phyloP scores from a whole-genome alignment of 2,113 vertebrate genomes.

The Antechinus flavipes region DNA sequence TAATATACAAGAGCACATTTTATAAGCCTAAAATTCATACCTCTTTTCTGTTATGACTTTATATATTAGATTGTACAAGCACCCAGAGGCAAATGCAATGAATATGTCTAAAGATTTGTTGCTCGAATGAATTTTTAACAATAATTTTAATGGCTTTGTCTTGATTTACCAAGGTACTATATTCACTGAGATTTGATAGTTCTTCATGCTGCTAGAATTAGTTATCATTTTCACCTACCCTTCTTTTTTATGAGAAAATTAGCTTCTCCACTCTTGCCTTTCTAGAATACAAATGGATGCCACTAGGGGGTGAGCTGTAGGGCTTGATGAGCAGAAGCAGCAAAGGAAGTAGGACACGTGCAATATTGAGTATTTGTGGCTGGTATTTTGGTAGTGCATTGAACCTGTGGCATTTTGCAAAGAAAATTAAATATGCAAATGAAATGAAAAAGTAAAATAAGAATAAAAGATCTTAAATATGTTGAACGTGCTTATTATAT shows the following conservation, averaged over 20 bases:
- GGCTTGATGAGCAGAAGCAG: neutral
- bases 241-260: constrained; percentile 71
- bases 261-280: constrained; percentile 32
- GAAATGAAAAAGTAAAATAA: constrained; percentile 19
- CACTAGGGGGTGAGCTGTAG: constrained; percentile 47
- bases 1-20: constrained; percentile 52
- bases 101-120: constrained; percentile 66
- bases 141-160: constrained; percentile 63
- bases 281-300: neutral
- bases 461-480: constrained; percentile 27
- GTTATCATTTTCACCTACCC: constrained; percentile 47
- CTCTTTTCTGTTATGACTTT: constrained; percentile 51
- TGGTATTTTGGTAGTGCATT: constrained; percentile 42
- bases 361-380: constrained; percentile 45
- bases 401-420: constrained; percentile 58
- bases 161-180: constrained; percentile 61
- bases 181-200: constrained; percentile 21
- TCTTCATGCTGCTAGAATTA: constrained; percentile 47
- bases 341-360: constrained; percentile 18
- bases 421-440: constrained; percentile 68
- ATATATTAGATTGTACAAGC: constrained; percentile 56
- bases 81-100: constrained; percentile 58
- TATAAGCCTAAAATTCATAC: constrained; percentile 53
- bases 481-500: neutral
- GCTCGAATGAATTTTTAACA: constrained; percentile 47